Conservation (phyloP, 1,140 invertebrate genomes). For the Harpegnathos saltator region DNA sequence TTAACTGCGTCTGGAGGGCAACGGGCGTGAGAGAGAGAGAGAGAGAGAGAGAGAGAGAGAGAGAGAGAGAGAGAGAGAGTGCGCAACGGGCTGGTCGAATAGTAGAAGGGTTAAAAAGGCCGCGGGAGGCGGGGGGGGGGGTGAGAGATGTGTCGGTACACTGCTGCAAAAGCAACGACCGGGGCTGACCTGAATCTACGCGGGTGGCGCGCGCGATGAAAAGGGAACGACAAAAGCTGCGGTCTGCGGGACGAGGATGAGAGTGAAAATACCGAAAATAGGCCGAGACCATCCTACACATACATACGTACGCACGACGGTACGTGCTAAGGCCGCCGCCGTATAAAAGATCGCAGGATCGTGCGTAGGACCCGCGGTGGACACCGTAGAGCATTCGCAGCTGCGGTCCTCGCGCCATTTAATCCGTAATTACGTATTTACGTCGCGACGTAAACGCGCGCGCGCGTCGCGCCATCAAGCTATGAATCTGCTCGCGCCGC, state of each 20-base stretch:
- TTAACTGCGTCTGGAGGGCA: slow-evolving; percentile 41
- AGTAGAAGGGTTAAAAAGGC: slow-evolving; percentile 37
- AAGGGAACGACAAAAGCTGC: slow-evolving; percentile 72
- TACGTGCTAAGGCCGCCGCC: no score
- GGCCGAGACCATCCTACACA: slow-evolving; percentile 44
- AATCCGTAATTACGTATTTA: slow-evolving; percentile 1
- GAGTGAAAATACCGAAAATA: slow-evolving; percentile 75
- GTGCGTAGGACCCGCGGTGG: background rate
- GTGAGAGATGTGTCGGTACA: slow-evolving; percentile 36
- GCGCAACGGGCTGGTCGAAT: slow-evolving; percentile 34
- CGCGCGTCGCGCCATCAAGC: background rate
- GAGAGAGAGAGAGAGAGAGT: no score
- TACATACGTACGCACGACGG: background rate
- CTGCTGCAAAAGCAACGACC: slow-evolving; percentile 77
- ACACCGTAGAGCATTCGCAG: background rate
- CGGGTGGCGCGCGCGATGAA: slow-evolving; percentile 66
- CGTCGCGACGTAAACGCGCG: background rate
- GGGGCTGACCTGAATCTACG: slow-evolving; percentile 76
- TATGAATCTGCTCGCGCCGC: background rate
- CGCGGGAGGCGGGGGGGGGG: background rate
- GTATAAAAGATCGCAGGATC: background rate
- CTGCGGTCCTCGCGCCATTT: background rate
- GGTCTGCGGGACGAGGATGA: slow-evolving; percentile 48
- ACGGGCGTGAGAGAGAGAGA: no score
- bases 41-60: no score